A percentile compares a stretch with the other conserved stretches of the same genome.
phyloP scores from a whole-genome alignment of 2,888 invertebrate genomes.

The Cantharis nigra region DNA sequence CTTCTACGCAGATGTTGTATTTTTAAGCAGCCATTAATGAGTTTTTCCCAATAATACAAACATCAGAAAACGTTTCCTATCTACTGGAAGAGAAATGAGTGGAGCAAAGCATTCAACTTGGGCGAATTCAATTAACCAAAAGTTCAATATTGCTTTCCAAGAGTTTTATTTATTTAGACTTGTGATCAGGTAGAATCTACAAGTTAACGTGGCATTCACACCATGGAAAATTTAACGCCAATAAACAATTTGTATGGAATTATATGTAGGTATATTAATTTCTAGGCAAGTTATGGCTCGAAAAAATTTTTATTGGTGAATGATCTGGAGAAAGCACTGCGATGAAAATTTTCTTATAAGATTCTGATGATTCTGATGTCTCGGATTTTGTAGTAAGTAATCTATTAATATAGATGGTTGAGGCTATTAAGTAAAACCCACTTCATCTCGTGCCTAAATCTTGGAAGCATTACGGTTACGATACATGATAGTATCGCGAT shows the following conservation, averaged over 20 bases:
- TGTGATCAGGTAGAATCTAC: no score
- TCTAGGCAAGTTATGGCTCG: background rate
- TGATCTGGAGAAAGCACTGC: constrained; percentile 1
- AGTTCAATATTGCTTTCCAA: background rate
- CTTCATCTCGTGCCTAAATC: constrained; percentile 37
- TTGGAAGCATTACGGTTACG: constrained; percentile 38
- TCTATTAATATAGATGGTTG: constrained; percentile 32
- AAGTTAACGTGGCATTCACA: background rate
- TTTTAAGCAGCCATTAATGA: background rate
- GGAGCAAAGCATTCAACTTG: background rate
- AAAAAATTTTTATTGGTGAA: background rate
- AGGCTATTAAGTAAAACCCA: constrained; percentile 37
- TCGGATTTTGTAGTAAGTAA: constrained; percentile 31
- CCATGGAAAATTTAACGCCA: background rate
- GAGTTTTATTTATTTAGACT: background rate
- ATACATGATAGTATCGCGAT: constrained; percentile 34
- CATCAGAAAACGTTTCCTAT: background rate
- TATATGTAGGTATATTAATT: background rate
- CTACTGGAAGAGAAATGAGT: background rate
- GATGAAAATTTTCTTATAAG: constrained; percentile 19
- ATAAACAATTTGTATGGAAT: background rate
- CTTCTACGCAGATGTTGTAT: background rate
- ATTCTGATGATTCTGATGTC: constrained; percentile 24
- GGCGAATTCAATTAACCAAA: background rate
- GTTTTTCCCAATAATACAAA: background rate